phyloP scores from a whole-genome alignment of 2,797 vertebrate species.

The Liasis olivaceus region DNA sequence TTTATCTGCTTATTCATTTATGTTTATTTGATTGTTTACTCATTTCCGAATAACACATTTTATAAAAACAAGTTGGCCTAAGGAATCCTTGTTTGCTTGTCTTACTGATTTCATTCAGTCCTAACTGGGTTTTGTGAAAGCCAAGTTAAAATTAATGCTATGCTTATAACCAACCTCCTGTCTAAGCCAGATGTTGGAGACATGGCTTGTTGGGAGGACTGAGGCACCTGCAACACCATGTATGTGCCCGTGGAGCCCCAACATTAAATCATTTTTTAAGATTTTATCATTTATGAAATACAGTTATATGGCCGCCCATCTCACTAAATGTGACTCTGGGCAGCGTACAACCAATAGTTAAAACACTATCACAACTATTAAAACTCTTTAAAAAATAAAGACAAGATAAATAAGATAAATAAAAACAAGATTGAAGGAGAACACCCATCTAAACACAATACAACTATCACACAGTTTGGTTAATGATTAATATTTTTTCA shows the following conservation, averaged over 20 bases:
- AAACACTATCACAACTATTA: background rate
- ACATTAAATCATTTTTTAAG: background rate
- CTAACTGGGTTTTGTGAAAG: background rate
- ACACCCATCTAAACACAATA: background rate
- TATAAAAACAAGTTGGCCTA: background rate
- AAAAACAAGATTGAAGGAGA: background rate
- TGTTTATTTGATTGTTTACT: background rate
- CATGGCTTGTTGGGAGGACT: background rate
- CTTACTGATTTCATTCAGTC: background rate
- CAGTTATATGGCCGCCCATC: background rate
- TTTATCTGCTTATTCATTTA: background rate
- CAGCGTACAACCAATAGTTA: background rate
- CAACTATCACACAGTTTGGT: background rate
- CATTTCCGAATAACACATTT: background rate
- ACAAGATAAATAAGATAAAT: background rate
- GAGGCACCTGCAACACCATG: background rate
- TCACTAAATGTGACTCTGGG: background rate
- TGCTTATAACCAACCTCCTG: rapidly evolving
- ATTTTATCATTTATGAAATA: too few species aligned
- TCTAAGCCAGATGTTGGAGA: background rate
- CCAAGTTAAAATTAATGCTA: background rate
- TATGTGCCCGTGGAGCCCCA: background rate
- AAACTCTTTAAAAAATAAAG: background rate
- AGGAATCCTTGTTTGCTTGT: background rate
- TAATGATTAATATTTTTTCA: background rate